Percentiles rank a stretch among this genome's conserved stretches.
phyloP scores from a whole-genome alignment of 1,140 invertebrate genomes.

The Ips nitidus region DNA sequence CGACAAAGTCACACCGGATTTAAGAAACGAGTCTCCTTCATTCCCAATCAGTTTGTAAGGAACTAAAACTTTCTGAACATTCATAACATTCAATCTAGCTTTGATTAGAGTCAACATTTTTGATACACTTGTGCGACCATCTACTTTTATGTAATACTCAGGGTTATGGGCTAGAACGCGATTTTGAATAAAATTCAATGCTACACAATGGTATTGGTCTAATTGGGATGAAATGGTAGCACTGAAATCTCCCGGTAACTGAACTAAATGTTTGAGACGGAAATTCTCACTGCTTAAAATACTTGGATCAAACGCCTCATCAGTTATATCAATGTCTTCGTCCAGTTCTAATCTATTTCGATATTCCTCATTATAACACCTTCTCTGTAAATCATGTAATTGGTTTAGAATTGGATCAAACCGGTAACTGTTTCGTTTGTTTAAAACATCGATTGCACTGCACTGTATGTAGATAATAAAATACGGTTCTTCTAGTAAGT shows the following conservation, averaged over 20 bases:
- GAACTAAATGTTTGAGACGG: conserved; percentile 39
- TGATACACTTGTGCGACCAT: conserved; percentile 54
- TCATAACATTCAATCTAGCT: conserved; percentile 51
- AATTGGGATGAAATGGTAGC: conserved; percentile 52
- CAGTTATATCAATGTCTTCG: conserved; percentile 28
- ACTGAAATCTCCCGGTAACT: conserved; percentile 53
- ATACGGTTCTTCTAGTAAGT: conserved; percentile 50
- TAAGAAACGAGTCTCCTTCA: conserved; percentile 40
- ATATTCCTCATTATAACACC: conserved; percentile 25
- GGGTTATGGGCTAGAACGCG: conserved; percentile 56
- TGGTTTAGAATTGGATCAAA: conserved; percentile 52
- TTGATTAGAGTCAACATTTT: conserved; percentile 55
- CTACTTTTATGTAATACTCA: conserved; percentile 58
- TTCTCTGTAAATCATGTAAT: conserved; percentile 39
- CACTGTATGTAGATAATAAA: conserved; percentile 59
- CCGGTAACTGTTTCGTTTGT: conserved; percentile 52
- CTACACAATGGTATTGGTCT: conserved; percentile 53
- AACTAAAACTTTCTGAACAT: conserved; percentile 52
- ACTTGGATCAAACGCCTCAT: conserved; percentile 34
- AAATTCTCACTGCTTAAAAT: conserved; percentile 28
- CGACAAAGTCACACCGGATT: conserved; percentile 3
- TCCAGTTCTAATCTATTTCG: conserved; percentile 16
- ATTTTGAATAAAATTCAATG: conserved; percentile 54
- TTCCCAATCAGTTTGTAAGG: conserved; percentile 53
- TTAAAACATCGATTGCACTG: conserved; percentile 56